Conservation (phyloP, 2,888 invertebrate species). For the Lissocephala sabroskyi region DNA sequence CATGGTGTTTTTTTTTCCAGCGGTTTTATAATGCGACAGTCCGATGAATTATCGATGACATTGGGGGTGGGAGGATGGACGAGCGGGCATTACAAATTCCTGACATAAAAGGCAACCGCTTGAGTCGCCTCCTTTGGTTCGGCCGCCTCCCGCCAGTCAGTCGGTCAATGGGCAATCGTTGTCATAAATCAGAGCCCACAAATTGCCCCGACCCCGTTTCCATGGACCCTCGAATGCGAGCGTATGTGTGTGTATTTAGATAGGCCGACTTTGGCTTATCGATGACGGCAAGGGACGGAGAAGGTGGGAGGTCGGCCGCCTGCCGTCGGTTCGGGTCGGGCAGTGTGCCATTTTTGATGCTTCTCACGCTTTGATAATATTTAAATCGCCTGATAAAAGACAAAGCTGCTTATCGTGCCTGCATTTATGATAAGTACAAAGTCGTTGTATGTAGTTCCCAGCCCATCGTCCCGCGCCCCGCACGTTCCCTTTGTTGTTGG, state of each 20-base stretch:
- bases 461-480: too few species aligned
- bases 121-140: too few species aligned
- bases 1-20: too few species aligned
- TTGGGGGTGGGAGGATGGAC: too few species aligned
- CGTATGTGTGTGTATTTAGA: conserved; percentile 26
- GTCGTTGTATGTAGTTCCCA: too few species aligned
- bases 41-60: too few species aligned
- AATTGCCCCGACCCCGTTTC: not conserved
- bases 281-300: not conserved
- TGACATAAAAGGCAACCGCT: too few species aligned
- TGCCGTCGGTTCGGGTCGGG: conserved; percentile 1
- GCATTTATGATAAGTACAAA: conserved; percentile 27
- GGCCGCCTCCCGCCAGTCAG: too few species aligned
- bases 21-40: too few species aligned
- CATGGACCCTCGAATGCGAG: not conserved
- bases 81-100: too few species aligned
- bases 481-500: conserved; percentile 1
- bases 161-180: too few species aligned
- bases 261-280: conserved; percentile 6
- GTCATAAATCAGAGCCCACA: not conserved
- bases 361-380: conserved; percentile 33
- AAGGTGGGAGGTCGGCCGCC: not conserved
- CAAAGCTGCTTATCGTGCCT: conserved; percentile 30
- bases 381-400: conserved; percentile 40
- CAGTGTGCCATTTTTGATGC: conserved; percentile 17